A percentile compares a stretch with the other conserved stretches of the same genome.
Evolutionary conservation across 2,888 invertebrate species (phyloP).

Genomic region (Cataglyphis rosenhaueri): DNA sequence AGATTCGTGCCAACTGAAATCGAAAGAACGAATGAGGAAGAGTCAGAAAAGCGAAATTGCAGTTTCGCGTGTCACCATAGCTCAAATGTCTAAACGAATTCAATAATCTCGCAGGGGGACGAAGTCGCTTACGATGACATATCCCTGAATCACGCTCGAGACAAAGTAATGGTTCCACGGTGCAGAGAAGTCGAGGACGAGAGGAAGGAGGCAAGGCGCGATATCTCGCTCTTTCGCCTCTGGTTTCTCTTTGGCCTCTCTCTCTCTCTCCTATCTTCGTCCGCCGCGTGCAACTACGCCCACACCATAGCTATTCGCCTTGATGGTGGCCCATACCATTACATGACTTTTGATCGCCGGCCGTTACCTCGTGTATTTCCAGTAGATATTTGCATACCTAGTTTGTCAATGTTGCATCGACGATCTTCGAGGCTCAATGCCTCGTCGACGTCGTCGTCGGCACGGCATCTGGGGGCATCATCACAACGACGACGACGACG

Average conservation of each 20-base stretch:
- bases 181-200: constrained; percentile 27
- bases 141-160: constrained; percentile 54
- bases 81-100: constrained; percentile 35
- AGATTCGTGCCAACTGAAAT: background rate
- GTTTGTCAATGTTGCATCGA: constrained; percentile 79
- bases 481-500: constrained; percentile 39
- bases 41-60: constrained; percentile 5
- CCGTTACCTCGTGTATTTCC: constrained; percentile 77
- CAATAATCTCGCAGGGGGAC: constrained; percentile 27
- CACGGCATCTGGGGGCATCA: constrained; percentile 41
- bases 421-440: constrained; percentile 58
- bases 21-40: background rate
- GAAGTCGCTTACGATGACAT: constrained; percentile 48
- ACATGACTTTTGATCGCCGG: constrained; percentile 82
- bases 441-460: constrained; percentile 24
- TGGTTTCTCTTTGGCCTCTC: constrained; percentile 15
- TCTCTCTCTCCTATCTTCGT: constrained; percentile 56
- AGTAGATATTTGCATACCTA: constrained; percentile 76
- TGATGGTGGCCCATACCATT: constrained; percentile 80
- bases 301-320: constrained; percentile 75
- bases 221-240: constrained; percentile 47
- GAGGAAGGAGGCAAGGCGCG: constrained; percentile 17
- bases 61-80: constrained; percentile 28
- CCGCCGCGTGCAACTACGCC: constrained; percentile 71
- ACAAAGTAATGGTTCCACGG: constrained; percentile 53